These are phyloP conservation scores for Porites lutea DNA, from an alignment of 64 coral and sea anemone species.

Conservation along the genomic window DNA sequence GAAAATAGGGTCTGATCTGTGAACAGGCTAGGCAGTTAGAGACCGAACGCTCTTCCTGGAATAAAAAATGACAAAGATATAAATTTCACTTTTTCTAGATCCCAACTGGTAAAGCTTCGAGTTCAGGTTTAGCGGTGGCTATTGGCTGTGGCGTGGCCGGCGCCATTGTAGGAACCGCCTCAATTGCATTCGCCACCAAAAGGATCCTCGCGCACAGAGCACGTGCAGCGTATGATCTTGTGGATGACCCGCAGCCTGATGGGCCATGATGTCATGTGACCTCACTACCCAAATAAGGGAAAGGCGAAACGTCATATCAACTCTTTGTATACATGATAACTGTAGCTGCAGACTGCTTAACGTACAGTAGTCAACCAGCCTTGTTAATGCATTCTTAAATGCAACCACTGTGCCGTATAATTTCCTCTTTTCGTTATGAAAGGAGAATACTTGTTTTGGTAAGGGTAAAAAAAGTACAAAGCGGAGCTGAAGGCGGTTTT, in stretches of 20 bases:
- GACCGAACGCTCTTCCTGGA: too few species aligned
- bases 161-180: constrained; percentile 93
- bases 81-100: constrained; percentile 32
- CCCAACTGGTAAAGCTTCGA: constrained; percentile 70
- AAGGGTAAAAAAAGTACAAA: background rate
- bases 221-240: constrained; percentile 79
- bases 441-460: background rate
- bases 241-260: constrained; percentile 84
- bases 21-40: too few species aligned
- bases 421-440: background rate
- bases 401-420: background rate
- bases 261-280: constrained; percentile 52
- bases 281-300: background rate
- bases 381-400: too few species aligned
- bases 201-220: constrained; percentile 89
- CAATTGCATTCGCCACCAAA: constrained; percentile 96
- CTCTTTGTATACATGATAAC: too few species aligned
- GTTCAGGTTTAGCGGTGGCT: constrained; percentile 88
- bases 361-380: too few species aligned
- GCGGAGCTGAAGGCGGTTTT: background rate
- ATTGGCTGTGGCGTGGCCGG: constrained; percentile 96
- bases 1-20: too few species aligned
- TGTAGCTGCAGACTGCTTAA: too few species aligned
- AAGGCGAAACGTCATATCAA: too few species aligned
- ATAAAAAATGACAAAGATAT: background rate